Conservation (phyloP, 2,888 invertebrate genomes). For the Gonocerus acuteangulatus region DNA sequence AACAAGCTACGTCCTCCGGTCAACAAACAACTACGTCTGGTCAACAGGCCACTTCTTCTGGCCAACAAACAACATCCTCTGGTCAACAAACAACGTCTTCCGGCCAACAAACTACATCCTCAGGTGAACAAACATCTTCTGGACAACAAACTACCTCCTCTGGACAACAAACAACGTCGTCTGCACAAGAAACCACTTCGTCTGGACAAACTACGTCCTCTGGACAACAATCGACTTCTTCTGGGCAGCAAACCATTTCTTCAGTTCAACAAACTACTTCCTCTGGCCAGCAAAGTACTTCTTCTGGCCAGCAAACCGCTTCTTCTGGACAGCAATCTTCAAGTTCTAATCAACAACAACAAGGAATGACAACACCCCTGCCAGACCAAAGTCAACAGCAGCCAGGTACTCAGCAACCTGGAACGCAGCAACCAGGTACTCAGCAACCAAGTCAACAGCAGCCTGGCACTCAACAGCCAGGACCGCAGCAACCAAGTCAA, state of each 20-base stretch:
- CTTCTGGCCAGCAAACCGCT: conserved; percentile 27
- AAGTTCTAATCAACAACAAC: conserved; percentile 17
- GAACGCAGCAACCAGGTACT: conserved; percentile 16
- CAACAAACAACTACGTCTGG: conserved; percentile 34
- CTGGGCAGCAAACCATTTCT: conserved; percentile 35
- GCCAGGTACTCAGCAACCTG: conserved; percentile 12
- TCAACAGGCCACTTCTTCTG: conserved; percentile 14
- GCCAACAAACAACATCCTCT: conserved; percentile 31
- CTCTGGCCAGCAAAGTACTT: conserved; percentile 28
- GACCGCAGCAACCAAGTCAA: conserved; percentile 17
- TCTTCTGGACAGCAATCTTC: conserved; percentile 32
- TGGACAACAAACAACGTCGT: conserved; percentile 28
- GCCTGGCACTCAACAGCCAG: conserved; percentile 13
- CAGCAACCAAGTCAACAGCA: conserved; percentile 24
- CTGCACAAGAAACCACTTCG: conserved; percentile 19
- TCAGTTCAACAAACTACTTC: conserved; percentile 31
- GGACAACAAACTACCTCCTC: conserved; percentile 26
- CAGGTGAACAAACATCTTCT: conserved; percentile 30
- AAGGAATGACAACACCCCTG: conserved; percentile 31
- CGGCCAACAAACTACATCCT: conserved; percentile 25
- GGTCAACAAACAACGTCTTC: conserved; percentile 32
- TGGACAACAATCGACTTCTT: conserved; percentile 30
- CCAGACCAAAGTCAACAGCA: conserved; percentile 9
- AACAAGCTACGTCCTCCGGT: conserved; percentile 34
- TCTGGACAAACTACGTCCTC: conserved; percentile 24